A percentile compares a stretch with the other conserved stretches of the same genome.
Conservation (phyloP, 2,797 vertebrate genomes). For the Cuculus canorus region DNA sequence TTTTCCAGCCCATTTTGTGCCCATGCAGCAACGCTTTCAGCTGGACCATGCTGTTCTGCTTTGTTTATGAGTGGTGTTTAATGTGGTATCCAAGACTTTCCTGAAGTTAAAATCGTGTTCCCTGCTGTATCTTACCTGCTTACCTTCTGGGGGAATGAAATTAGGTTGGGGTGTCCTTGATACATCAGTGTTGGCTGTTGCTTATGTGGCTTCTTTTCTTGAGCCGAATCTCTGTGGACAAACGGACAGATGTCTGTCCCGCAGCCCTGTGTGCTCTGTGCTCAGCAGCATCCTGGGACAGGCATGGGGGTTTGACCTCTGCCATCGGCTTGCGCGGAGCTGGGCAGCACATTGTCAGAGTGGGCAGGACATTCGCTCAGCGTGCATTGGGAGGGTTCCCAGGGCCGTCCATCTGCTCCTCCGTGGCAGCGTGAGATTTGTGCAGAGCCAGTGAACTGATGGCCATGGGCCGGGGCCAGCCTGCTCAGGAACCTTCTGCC, state of each 20-base stretch:
- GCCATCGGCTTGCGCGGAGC: rapidly evolving
- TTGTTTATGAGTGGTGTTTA: rapidly evolving
- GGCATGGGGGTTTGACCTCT: rapidly evolving
- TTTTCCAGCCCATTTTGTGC: neutral
- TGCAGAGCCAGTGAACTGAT: neutral
- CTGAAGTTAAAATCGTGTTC: rapidly evolving
- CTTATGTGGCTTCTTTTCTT: neutral
- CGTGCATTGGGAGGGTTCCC: neutral
- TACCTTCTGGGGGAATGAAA: rapidly evolving
- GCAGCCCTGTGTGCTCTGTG: neutral
- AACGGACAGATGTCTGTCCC: rapidly evolving
- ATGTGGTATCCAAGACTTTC: rapidly evolving
- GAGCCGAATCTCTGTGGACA: rapidly evolving
- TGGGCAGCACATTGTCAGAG: neutral
- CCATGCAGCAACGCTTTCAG: rapidly evolving
- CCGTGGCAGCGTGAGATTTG: rapidly evolving
- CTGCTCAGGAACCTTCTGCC: neutral
- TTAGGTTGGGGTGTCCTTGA: rapidly evolving
- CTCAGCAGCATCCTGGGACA: neutral
- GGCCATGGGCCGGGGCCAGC: neutral
- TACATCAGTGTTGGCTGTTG: rapidly evolving
- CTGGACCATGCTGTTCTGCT: rapidly evolving
- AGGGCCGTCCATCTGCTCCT: constrained; percentile 43
- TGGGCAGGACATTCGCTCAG: neutral
- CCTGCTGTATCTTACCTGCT: rapidly evolving